Base-by-base conservation (phyloP, 2,888 invertebrate species). In the Aporophyla lueneburgensis region DNA sequence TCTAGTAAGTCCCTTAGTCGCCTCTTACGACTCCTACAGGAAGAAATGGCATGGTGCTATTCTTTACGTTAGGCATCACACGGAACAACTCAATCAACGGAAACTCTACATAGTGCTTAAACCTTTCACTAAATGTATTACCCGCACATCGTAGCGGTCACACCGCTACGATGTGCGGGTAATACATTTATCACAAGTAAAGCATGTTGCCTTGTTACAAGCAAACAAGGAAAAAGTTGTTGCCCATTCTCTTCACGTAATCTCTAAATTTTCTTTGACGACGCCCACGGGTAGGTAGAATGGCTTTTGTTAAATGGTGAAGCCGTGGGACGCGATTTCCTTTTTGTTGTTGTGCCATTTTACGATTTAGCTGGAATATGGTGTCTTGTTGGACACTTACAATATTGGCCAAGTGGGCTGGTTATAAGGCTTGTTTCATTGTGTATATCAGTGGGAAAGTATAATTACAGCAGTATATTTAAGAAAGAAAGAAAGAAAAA, bases 241-340 rank as follows among this genome's bases (percentile, higher is more conserved):
- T 53, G 14, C 10, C 14, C 9, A 62, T 74, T 67, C 58, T 33
- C 5, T 16, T 33, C 68, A 76, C 68, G 58, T 67, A 33, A 76
- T 53, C 51, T 59, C 51, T 33, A 76, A 53, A 76, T 59, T 67
- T 76, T 68, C 40, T 68, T 76, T 76, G 68, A 46, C 12, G 43
- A 53, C 27, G 27, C 51, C 43, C 51, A 58, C 43, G 75, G 27
- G 5, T 66, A 4, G 51, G 19, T 16, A 27, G 10, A 51, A 76
- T 67, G 43, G 14, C 27, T 59, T 76, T 76, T 75, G 56, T 75
- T 40, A 51, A 75, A n/a, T 58, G 9, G n/a, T 16, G 49, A 54
- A 54, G 24, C 16, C 1, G 24, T 16, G 24, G 21, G 7, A 75
- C 7, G 40, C 9, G 9, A 6, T 74, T 62, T 74, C 16, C 46